Percentiles rank a stretch among this genome's conserved stretches.
These are phyloP conservation scores for Sinodicranocentrus sp. DNA, from an alignment of 2,888 invertebrate species.

Conservation along the genomic window DNA sequence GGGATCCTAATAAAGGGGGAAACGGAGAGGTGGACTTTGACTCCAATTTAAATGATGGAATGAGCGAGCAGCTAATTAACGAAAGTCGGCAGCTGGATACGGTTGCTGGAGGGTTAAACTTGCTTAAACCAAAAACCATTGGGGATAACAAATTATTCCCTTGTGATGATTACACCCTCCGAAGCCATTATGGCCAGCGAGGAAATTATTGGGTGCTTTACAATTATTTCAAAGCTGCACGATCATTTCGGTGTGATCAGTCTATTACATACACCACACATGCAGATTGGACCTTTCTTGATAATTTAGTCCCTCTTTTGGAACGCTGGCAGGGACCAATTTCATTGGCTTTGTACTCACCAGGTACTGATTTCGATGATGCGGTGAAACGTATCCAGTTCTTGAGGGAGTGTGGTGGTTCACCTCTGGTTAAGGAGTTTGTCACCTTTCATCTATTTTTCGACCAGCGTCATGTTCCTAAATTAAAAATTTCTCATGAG, in stretches of 20 bases:
- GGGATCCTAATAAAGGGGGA: slow-evolving; percentile 13
- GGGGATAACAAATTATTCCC: slow-evolving; percentile 78
- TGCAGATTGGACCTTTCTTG: slow-evolving; percentile 93
- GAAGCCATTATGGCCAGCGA: slow-evolving; percentile 84
- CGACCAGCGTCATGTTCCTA: slow-evolving; percentile 91
- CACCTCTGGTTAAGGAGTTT: slow-evolving; percentile 85
- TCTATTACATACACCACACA: slow-evolving; percentile 95
- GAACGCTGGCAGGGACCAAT: slow-evolving; percentile 93
- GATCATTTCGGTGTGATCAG: slow-evolving; percentile 87
- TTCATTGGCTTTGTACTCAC: slow-evolving; percentile 92
- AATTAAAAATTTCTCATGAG: slow-evolving; percentile 52
- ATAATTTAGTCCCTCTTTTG: slow-evolving; percentile 91
- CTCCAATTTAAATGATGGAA: slow-evolving; percentile 49
- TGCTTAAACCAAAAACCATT: slow-evolving; percentile 29
- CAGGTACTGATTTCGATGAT: slow-evolving; percentile 88
- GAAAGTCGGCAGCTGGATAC: slow-evolving; percentile 53
- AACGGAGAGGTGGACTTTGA: slow-evolving; percentile 58
- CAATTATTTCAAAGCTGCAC: slow-evolving; percentile 88
- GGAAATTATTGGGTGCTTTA: slow-evolving; percentile 93
- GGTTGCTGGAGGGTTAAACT: slow-evolving; percentile 6
- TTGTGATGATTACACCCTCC: slow-evolving; percentile 84
- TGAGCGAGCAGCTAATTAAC: slow-evolving; percentile 46
- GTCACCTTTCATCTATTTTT: slow-evolving; percentile 95
- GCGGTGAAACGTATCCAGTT: slow-evolving; percentile 90
- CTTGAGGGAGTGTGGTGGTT: slow-evolving; percentile 85